Evolutionary conservation across 2,113 vertebrate species (phyloP), one percentile per base, ranked within the genome.

Genomic region (Paradisaea rubra): DNA sequence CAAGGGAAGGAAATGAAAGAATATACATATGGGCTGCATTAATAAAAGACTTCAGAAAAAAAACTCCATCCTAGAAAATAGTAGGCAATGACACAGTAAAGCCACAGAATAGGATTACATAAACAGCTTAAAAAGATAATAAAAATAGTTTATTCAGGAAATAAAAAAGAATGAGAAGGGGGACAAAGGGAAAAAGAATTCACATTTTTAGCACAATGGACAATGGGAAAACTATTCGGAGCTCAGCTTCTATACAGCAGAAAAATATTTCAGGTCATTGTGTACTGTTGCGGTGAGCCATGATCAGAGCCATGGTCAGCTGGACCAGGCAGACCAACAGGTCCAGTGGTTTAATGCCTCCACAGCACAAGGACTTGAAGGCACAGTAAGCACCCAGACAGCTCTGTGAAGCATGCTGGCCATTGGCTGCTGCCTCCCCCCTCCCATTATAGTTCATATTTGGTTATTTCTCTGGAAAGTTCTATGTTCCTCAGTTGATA

Each of bases 141-240:
- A 88, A 86, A 94, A 91, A 88, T 65, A 93, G 66, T 91, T 94
- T 93, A 88, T 91, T 93, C 69, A 90, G 93, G 70, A 91, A 93
- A 84, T 74, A 88, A 88, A 91, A 95, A 88, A 86, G 52, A 84
- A 72, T 13, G 18, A 89, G 37, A 90, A 83, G 25, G 30, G 21
- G 61, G 61, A 94, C 50, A 94, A 94, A 82, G 25, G 57, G 37
- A 85, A 88, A 83, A 88, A 61, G 41, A 93, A 90, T 86, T 91
- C 69, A 89, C 59, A 61, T 71, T 93, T 91, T 91, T 80, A 94
- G 57, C 50, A 90, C 57, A 59, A 89, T 1, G 5, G 87, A 94
- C 73, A 96, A 90, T 90, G 57, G 31, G 37, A 79, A 90, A 88
- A 78, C 16, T 73, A 44, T 83, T 94, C 49, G 24, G 42, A 94